phyloP scores from a whole-genome alignment of 2,888 invertebrate species.

The Parasteatoda lunata region DNA sequence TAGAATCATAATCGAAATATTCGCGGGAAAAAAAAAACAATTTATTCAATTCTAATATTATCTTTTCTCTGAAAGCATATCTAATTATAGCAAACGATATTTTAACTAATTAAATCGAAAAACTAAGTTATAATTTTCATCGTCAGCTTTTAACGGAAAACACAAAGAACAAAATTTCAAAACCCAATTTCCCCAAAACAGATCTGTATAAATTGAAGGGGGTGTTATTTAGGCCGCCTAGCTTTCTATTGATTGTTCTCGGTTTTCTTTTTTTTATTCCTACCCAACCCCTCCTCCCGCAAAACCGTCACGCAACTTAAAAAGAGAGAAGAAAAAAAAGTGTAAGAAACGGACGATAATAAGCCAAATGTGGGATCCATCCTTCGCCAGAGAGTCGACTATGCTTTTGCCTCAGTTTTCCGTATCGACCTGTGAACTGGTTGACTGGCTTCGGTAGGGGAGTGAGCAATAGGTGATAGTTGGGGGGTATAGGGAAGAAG shows the following conservation, averaged over 20 bases:
- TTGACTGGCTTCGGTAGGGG: not conserved
- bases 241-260: not conserved
- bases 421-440: slow-evolving; percentile 61
- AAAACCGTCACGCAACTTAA: not conserved
- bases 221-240: no score
- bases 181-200: no score
- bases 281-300: not conserved
- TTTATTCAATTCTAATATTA: no score
- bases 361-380: slow-evolving; percentile 38
- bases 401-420: not conserved
- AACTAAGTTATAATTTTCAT: no score
- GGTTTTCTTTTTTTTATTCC: not conserved
- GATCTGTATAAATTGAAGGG: no score
- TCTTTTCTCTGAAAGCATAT: no score
- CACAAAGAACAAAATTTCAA: no score
- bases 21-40: no score
- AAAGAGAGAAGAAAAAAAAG: not conserved
- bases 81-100: no score
- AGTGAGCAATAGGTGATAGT: not conserved
- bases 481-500: slow-evolving; percentile 5
- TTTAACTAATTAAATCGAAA: no score
- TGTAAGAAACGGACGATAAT: slow-evolving; percentile 25
- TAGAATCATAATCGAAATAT: no score
- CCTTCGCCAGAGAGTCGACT: not conserved
- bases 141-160: no score